Base-by-base conservation (phyloP, 2,797 vertebrate genomes). In the Tenualosa thibaudeaui region DNA sequence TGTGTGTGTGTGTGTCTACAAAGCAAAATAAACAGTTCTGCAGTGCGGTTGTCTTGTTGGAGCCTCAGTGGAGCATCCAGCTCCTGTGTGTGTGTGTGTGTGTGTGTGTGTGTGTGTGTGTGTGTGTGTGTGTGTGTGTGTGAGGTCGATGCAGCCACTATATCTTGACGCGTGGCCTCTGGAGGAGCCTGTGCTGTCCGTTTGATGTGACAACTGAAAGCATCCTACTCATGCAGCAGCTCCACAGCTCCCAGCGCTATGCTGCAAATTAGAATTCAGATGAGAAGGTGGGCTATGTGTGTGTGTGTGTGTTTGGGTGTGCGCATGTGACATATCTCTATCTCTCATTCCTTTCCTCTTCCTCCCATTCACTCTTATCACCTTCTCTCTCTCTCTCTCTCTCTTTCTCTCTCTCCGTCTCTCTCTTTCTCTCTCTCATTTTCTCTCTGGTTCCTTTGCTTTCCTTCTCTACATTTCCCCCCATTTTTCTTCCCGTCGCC, bases 11-110 rank as follows among this genome's bases (percentile, higher is more conserved):
- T 78, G 40, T 78, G 5, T 78, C 81, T 81, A 82, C 54, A 84
- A 40, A 31, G 58, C 13, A 43, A 86, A 86, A 88, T 85, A 88
- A 87, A 86, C 87, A 88, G 84, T 84, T 88, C 71, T 84, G 68
- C 81, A 86, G 58, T 85, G 84, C 31, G 40, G 82, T 83, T 68
- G 82, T 81, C 81, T 81, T 58, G 81, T 31, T 43, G 40, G 37
- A 43, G 71, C 71, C 71, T 78, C 71, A 8, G 40, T 19, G 15
- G 71, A 78, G 71, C 40, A 43, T 19, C 37, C 58, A 62, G 37
- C 15, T 19, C 37, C 5, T 75, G 31, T 75, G 68, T 68, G 65
- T 68, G 65, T 68, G 65, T 68, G 65, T 75, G 68, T 43, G 31
- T 75, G 26, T 40, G 24, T 31, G 12, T 37, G 26, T 4, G 26